phyloP scores from a whole-genome alignment of 2,797 vertebrate genomes.

The Anolis apletophallus region DNA sequence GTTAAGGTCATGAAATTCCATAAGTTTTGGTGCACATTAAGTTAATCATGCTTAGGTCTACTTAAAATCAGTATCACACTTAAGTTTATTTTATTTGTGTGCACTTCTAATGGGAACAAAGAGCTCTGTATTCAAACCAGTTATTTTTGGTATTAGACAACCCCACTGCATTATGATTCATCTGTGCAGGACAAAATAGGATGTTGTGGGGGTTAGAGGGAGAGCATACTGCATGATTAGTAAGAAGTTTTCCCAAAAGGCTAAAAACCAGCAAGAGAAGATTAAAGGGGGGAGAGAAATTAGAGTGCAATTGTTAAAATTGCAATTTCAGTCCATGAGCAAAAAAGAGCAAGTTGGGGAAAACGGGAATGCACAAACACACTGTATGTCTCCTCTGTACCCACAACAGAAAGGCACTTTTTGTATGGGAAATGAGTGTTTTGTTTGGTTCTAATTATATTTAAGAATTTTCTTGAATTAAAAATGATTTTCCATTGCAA shows the following conservation, averaged over 20 bases:
- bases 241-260: neutral
- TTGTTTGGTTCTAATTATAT: neutral
- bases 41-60: neutral
- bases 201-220: neutral
- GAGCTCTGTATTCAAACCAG: neutral
- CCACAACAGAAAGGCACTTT: neutral
- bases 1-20: neutral
- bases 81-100: neutral
- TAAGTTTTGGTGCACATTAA: neutral
- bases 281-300: neutral
- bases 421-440: neutral
- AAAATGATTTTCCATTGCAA: neutral
- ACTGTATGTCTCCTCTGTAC: neutral
- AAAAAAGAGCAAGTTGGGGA: neutral
- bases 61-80: neutral
- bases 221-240: neutral
- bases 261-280: neutral
- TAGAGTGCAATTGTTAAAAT: neutral
- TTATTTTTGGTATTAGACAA: neutral
- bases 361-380: neutral
- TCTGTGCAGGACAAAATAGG: neutral
- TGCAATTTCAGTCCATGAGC: neutral
- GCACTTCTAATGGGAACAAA: no score
- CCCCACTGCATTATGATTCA: neutral
- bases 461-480: neutral